Conservation (phyloP, 1,140 invertebrate genomes). For the Ceratoteleas bidentatus region DNA sequence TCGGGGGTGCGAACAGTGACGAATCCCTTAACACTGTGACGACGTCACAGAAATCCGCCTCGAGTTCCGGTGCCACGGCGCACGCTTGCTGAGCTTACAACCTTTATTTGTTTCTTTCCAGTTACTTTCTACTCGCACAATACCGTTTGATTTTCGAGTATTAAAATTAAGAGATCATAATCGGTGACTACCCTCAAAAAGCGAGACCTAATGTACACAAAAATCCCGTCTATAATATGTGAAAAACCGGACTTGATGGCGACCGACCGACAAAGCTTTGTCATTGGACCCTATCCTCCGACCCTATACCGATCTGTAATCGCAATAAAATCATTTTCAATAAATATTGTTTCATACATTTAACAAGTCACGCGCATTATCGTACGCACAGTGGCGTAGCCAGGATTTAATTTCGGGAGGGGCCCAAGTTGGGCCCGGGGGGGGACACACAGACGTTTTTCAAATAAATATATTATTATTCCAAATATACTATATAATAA, state of each 20-base stretch:
- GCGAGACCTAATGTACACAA: not conserved
- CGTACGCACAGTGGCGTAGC: too few relatives aligned
- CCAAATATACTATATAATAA: too few relatives aligned
- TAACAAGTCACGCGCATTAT: too few relatives aligned
- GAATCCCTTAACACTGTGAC: slow-evolving; percentile 10
- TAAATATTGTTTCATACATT: too few relatives aligned
- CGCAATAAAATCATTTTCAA: too few relatives aligned
- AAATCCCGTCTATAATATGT: not conserved
- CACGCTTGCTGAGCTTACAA: slow-evolving; percentile 45
- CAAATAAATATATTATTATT: too few relatives aligned
- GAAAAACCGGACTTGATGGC: not conserved
- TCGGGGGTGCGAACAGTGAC: not conserved
- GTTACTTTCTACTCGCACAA: slow-evolving; percentile 40
- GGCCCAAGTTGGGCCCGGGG: too few relatives aligned
- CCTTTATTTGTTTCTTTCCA: slow-evolving; percentile 8
- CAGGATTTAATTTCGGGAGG: too few relatives aligned
- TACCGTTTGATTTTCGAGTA: slow-evolving; percentile 59
- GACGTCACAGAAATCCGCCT: not conserved
- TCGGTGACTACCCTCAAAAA: slow-evolving; percentile 38
- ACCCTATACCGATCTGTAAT: too few relatives aligned
- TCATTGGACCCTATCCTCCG: too few relatives aligned
- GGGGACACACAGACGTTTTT: too few relatives aligned
- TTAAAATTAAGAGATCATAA: slow-evolving; percentile 65
- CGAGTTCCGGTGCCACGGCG: slow-evolving; percentile 6
- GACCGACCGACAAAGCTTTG: not conserved